Base-by-base conservation (phyloP, 2,888 invertebrate genomes). In the Clunio marinus region DNA sequence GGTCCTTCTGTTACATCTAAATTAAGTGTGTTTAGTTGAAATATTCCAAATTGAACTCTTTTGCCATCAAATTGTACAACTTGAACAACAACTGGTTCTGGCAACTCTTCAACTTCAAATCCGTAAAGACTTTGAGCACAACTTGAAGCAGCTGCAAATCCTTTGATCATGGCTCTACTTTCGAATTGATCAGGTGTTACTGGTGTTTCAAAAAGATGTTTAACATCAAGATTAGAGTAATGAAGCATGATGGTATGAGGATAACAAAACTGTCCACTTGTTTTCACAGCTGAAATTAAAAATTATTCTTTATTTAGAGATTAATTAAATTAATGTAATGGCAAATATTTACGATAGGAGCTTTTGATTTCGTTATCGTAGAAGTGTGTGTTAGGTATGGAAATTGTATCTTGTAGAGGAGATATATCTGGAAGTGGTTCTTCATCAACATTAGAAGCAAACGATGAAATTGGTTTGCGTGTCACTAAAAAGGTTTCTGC, bases 11-110 rank as follows among this genome's bases (percentile, higher is more conserved):
- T 75, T 1, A 83, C 82, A 71, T 81, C 79, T 1, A 91, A 77
- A 76, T 91, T 83, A 35, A 92, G 79, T 0, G 91, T 91, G 74
- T 93, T 93, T 13, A 96, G 80, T 78, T 96, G 93, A 69, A 91
- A 84, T 17, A 92, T 84, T 2, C 89, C 87, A 75, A 95, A 93
- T 75, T 93, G 88, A 75, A 89, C 91, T 45, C 81, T 79, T 72
- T 84, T 81, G 1, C 92, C 89, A 75, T 93, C 88, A 2, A 90
- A 87, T 72, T 92, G 91, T 71, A 96, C 82, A 75, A 88, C 88
- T 76, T 96, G 95, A 1, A 94, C 80, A 46, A 87, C 86, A 65
- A 95, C 81, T 3, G 96, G 95, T 73, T 88, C 83, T 1, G 89
- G 87, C 37, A 93, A 79, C 69, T 83, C 80, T 75, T 82, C 82